Conservation (phyloP, 2,113 vertebrate species). For the Dunckerocampus dactyliophorus region DNA sequence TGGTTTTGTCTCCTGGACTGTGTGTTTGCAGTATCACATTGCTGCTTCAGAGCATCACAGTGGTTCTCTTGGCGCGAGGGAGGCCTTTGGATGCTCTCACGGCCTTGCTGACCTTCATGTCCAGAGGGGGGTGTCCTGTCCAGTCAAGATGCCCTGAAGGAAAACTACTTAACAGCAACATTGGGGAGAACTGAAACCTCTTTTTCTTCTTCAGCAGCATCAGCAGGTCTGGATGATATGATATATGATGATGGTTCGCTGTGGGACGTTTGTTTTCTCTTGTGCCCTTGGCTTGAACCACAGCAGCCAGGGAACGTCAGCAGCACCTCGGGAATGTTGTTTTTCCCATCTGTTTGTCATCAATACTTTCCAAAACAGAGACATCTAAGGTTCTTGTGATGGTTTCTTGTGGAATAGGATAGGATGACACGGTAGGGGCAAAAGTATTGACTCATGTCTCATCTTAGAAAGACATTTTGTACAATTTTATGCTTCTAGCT, state of each 20-base stretch:
- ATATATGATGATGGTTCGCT: conserved; percentile 25
- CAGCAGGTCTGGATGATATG: conserved; percentile 36
- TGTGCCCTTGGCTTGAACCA: conserved; percentile 18
- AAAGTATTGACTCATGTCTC: neutral
- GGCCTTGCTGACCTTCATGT: conserved; percentile 53
- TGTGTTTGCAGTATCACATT: conserved; percentile 62
- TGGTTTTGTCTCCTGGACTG: conserved; percentile 25
- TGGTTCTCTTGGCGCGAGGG: conserved; percentile 23
- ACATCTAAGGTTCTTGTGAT: neutral
- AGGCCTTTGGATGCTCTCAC: conserved; percentile 55
- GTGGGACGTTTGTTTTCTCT: conserved; percentile 28
- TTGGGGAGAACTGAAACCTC: conserved; percentile 25
- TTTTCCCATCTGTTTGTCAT: conserved; percentile 11
- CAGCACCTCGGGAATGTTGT: conserved; percentile 3
- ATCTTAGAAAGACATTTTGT: neutral
- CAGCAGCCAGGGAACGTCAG: conserved; percentile 19
- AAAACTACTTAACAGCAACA: conserved; percentile 32
- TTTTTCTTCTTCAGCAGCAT: conserved; percentile 51
- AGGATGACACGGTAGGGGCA: neutral
- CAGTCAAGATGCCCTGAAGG: conserved; percentile 42
- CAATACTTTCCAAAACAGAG: conserved; percentile 1
- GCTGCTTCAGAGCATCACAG: conserved; percentile 33
- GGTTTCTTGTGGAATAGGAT: neutral
- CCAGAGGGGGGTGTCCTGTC: conserved; percentile 35
- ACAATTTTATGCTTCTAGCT: neutral